Conservation (phyloP, 2,888 invertebrate genomes). For the Protophormia terraenovae region DNA sequence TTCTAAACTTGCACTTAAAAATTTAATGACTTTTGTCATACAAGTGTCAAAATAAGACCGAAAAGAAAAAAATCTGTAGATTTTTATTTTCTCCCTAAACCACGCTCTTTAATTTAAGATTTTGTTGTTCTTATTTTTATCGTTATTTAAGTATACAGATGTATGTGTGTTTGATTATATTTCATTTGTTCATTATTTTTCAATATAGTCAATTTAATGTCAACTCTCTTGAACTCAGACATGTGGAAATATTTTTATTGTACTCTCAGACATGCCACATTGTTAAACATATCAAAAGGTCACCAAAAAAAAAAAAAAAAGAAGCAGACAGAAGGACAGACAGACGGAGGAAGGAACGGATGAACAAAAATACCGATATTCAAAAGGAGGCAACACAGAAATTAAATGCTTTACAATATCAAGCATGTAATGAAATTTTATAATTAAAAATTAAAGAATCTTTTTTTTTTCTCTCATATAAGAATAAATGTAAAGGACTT, state of each 20-base stretch:
- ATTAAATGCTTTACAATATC: constrained; percentile 26
- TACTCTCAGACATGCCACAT: constrained; percentile 49
- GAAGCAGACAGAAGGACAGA: neutral
- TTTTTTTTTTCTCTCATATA: neutral
- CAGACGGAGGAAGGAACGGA: too few species aligned
- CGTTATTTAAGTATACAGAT: too few species aligned
- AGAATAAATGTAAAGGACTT: neutral
- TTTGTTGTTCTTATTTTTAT: neutral
- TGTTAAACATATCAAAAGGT: constrained; percentile 67
- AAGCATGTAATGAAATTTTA: constrained; percentile 40
- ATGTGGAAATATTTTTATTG: constrained; percentile 67
- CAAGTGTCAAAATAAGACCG: constrained; percentile 28
- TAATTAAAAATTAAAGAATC: constrained; percentile 57
- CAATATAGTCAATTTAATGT: constrained; percentile 70
- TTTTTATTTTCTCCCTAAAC: neutral
- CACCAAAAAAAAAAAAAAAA: constrained; percentile 38
- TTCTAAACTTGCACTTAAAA: neutral
- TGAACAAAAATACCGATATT: too few species aligned
- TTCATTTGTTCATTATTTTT: constrained; percentile 58
- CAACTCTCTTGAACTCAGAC: constrained; percentile 69
- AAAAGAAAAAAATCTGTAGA: neutral
- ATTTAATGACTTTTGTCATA: constrained; percentile 51
- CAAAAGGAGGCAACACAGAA: constrained; percentile 16
- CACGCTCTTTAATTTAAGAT: neutral
- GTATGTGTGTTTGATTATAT: neutral